phyloP scores from a whole-genome alignment of 2,797 vertebrate genomes.

The Crenuchus spilurus region DNA sequence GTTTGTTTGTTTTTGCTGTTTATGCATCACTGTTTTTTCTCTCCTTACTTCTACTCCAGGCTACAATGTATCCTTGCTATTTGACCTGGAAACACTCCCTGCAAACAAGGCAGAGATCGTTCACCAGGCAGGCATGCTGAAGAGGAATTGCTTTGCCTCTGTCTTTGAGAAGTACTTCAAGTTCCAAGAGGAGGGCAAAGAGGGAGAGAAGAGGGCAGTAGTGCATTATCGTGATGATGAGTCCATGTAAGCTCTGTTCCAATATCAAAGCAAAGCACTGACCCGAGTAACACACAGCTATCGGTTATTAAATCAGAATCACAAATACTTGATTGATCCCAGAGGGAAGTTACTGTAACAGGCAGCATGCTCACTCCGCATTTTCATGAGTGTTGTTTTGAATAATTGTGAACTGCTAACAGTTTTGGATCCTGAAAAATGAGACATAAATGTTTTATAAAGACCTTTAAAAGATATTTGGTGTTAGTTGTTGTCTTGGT shows the following conservation, averaged over 20 bases:
- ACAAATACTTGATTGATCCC: too few relatives aligned
- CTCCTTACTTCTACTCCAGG: constrained; percentile 69
- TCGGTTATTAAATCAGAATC: background rate
- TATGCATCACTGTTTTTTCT: background rate
- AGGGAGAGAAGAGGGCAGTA: constrained; percentile 93
- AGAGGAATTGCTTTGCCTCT: constrained; percentile 97
- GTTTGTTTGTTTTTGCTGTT: background rate
- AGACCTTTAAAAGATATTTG: too few relatives aligned
- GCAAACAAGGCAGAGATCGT: constrained; percentile 88
- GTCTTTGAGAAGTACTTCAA: constrained; percentile 99
- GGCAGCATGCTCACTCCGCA: too few relatives aligned
- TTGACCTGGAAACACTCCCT: constrained; percentile 91
- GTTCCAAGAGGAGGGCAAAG: constrained; percentile 96
- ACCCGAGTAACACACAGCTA: too few relatives aligned
- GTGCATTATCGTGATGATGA: constrained; percentile 98
- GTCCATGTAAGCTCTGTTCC: constrained; percentile 85
- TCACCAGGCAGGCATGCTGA: constrained; percentile 97
- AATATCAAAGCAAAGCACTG: background rate
- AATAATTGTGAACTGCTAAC: too few relatives aligned
- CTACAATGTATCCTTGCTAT: constrained; percentile 97
- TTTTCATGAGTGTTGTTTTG: too few relatives aligned
- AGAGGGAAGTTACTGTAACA: too few relatives aligned
- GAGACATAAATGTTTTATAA: too few relatives aligned
- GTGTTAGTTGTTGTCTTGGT: too few relatives aligned
- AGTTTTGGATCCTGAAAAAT: too few relatives aligned